phyloP scores from a whole-genome alignment of 2,113 vertebrate species.

The Takifugu flavidus region DNA sequence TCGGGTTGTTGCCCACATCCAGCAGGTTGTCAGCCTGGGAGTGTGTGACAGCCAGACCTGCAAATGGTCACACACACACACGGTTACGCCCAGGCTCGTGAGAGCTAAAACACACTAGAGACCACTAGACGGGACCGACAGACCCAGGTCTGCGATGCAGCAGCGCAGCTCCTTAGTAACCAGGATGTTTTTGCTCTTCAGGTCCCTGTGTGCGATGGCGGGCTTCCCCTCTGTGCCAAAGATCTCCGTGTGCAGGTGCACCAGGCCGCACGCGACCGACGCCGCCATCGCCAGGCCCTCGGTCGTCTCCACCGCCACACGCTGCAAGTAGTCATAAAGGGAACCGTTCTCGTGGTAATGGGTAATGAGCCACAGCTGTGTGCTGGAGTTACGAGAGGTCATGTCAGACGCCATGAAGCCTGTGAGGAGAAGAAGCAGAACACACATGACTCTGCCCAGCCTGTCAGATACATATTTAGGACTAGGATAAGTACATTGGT shows the following conservation, averaged over 20 bases:
- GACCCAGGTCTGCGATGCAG: conserved; percentile 82
- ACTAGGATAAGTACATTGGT: no score
- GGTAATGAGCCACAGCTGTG: conserved; percentile 83
- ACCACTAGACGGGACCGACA: conserved; percentile 5
- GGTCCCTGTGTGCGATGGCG: conserved; percentile 79
- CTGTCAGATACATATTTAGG: no score
- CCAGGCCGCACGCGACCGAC: conserved; percentile 74
- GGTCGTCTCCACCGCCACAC: conserved; percentile 72
- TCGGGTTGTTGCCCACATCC: conserved; percentile 80
- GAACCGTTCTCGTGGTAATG: conserved; percentile 82
- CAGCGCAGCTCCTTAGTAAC: conserved; percentile 80
- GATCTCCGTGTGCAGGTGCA: conserved; percentile 81
- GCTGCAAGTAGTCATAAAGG: conserved; percentile 81
- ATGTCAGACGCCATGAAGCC: conserved; percentile 83
- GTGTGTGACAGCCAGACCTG: conserved; percentile 81
- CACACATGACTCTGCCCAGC: no score
- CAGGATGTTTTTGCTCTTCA: conserved; percentile 82
- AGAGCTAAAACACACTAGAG: not conserved
- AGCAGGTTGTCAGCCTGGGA: conserved; percentile 78
- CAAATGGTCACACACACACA: not conserved
- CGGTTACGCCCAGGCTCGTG: not conserved
- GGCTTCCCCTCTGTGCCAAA: conserved; percentile 80
- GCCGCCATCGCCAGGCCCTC: conserved; percentile 78
- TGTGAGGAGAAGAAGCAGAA: conserved; percentile 26
- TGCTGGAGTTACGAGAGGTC: conserved; percentile 83